Evolutionary conservation across 2,113 vertebrate genomes (phyloP).

Genomic region (Mormyrus lacerda): DNA sequence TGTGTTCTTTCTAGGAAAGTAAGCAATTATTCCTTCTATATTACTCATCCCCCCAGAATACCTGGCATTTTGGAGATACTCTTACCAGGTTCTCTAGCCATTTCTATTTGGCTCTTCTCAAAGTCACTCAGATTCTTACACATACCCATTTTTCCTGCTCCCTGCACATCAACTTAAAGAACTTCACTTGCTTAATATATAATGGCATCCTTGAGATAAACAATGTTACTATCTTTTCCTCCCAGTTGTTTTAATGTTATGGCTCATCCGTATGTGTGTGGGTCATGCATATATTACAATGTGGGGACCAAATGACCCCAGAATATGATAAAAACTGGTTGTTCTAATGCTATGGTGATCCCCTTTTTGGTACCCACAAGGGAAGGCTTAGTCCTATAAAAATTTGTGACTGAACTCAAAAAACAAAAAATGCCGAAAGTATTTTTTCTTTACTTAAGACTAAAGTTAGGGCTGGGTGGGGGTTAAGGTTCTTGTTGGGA

Average conservation of each 20-base stretch:
- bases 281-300: background rate
- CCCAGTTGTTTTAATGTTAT: too few species aligned
- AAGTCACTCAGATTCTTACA: too few species aligned
- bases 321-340: background rate
- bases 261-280: background rate
- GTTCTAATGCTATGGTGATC: background rate
- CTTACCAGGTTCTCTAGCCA: background rate
- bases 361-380: background rate
- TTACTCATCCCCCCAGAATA: background rate
- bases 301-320: background rate
- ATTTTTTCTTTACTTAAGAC: background rate
- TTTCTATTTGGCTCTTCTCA: background rate
- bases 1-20: background rate
- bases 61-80: background rate
- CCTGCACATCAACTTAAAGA: too few species aligned
- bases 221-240: too few species aligned
- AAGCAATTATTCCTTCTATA: background rate
- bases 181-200: too few species aligned
- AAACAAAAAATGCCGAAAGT: background rate
- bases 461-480: background rate
- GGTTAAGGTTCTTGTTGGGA: background rate
- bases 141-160: too few species aligned
- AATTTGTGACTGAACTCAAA: background rate
- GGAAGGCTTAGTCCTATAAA: background rate
- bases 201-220: too few species aligned